Evolutionary conservation across 2,113 vertebrate genomes (phyloP).

Genomic region (Cyanistes caeruleus): DNA sequence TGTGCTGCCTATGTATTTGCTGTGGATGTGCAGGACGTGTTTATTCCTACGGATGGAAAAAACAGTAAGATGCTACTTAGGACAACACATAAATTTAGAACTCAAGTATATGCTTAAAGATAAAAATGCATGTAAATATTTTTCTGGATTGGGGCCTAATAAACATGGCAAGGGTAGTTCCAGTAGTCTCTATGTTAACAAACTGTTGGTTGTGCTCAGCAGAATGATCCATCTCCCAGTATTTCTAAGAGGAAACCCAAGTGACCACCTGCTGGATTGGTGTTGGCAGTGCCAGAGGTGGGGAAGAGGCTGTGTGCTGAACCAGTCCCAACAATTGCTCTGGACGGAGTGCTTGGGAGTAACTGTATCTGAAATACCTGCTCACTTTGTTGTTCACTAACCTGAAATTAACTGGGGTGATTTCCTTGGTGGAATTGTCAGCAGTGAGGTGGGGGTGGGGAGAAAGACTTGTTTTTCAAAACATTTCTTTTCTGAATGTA

Average conservation of each 20-base stretch:
- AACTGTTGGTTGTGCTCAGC: background rate
- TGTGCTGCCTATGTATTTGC: background rate
- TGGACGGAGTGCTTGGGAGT: background rate
- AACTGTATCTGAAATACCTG: background rate
- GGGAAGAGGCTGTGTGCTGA: background rate
- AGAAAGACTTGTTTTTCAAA: background rate
- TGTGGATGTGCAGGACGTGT: background rate
- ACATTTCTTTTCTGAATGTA: background rate
- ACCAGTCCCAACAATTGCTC: rapidly evolving
- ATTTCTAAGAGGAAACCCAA: background rate
- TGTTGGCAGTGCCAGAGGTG: background rate
- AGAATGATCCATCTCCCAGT: background rate
- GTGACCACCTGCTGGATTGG: background rate
- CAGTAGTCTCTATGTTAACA: background rate
- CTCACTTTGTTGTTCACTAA: background rate
- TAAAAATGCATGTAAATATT: constrained; percentile 61
- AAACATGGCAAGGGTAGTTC: background rate
- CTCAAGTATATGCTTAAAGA: constrained; percentile 29
- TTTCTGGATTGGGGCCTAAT: constrained; percentile 18
- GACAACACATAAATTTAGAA: constrained; percentile 50
- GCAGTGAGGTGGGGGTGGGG: background rate
- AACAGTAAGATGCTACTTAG: constrained; percentile 2
- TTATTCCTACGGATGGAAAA: background rate
- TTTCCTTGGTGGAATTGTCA: background rate
- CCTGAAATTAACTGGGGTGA: background rate